A percentile compares a stretch with the other conserved stretches of the same genome.
Evolutionary conservation across 2,113 vertebrate species (phyloP).

Genomic region (Microtus pennsylvanicus): DNA sequence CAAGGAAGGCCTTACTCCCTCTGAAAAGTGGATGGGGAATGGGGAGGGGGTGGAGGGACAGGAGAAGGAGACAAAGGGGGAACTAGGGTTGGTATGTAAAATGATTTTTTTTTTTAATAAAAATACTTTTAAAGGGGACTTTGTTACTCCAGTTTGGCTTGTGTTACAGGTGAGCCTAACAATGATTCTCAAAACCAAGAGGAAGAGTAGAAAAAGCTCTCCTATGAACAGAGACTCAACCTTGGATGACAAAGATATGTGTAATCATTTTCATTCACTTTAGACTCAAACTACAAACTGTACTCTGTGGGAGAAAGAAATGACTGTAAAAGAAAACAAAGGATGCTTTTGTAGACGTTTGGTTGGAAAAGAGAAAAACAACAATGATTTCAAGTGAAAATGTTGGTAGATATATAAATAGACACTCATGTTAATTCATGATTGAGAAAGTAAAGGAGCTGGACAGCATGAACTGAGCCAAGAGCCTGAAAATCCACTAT

Average conservation of each 20-base stretch:
- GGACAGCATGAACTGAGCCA: not conserved
- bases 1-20: too few relatives aligned
- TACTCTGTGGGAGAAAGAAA: conserved; percentile 24
- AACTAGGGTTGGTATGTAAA: too few relatives aligned
- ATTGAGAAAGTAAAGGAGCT: not conserved
- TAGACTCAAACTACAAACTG: not conserved
- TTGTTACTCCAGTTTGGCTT: not conserved
- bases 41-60: too few relatives aligned
- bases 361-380: not conserved
- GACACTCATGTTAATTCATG: not conserved
- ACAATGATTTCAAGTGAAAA: not conserved
- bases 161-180: not conserved
- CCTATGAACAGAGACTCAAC: not conserved
- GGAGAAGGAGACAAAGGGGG: too few relatives aligned
- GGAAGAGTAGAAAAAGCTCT: not conserved
- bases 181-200: not conserved
- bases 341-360: not conserved
- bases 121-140: not conserved
- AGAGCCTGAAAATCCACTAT: not conserved
- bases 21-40: too few relatives aligned
- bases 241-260: not conserved
- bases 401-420: not conserved
- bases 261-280: not conserved
- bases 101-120: too few relatives aligned
- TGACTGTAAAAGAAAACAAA: not conserved